Evolutionary conservation across 2,113 vertebrate genomes (phyloP).

Genomic region (Junco hyemalis): DNA sequence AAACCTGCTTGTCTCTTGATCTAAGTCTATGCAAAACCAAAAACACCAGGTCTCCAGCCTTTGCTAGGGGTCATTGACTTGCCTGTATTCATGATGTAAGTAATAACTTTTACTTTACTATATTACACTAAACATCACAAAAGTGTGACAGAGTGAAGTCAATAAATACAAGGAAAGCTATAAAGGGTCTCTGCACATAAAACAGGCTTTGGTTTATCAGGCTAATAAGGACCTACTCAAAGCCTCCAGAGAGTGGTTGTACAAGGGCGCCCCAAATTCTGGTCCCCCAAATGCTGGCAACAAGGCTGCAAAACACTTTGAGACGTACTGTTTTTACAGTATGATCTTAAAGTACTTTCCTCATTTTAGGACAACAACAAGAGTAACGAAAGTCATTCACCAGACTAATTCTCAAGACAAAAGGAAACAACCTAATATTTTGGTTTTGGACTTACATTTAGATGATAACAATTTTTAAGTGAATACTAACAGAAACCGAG

Average conservation of each 20-base stretch:
- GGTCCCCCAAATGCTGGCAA: background rate
- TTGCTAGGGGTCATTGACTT: background rate
- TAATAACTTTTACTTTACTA: background rate
- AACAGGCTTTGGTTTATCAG: background rate
- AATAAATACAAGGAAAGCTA: background rate
- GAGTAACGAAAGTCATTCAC: background rate
- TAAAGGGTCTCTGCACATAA: background rate
- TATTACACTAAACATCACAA: background rate
- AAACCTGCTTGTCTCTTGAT: background rate
- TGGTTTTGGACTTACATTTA: slow-evolving; percentile 14
- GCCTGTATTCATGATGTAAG: background rate
- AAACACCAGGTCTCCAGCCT: background rate
- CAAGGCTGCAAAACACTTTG: background rate
- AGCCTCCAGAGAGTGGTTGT: background rate
- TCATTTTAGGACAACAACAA: background rate
- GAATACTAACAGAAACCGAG: slow-evolving; percentile 6
- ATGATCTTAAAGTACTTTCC: background rate
- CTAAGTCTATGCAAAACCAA: background rate
- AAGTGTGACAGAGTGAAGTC: background rate
- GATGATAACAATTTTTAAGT: background rate
- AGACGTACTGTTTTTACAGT: background rate
- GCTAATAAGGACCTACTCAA: background rate
- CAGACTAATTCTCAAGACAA: background rate
- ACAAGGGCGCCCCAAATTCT: background rate
- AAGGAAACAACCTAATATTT: background rate